A percentile compares a stretch with the other conserved stretches of the same genome.
These are phyloP conservation scores for Clinocottus analis DNA, from an alignment of 2,113 vertebrate genomes.

Conservation along the genomic window DNA sequence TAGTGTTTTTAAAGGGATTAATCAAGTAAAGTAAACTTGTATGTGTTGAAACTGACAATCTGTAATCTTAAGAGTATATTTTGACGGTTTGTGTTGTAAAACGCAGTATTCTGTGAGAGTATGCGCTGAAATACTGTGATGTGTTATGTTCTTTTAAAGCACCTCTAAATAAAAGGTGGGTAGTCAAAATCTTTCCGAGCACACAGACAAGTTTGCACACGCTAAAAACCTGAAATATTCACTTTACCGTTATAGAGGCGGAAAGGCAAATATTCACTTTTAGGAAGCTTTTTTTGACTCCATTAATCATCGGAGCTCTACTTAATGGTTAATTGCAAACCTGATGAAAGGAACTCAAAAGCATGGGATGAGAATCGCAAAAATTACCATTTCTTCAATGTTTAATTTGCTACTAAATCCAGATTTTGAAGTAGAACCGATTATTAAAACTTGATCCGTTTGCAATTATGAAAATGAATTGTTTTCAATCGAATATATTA, in stretches of 20 bases:
- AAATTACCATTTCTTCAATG: not conserved
- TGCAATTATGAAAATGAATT: not conserved
- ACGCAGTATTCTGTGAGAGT: too few relatives aligned
- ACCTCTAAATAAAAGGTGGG: not conserved
- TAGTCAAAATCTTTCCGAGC: not conserved
- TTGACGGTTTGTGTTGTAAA: not conserved
- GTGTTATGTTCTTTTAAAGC: not conserved
- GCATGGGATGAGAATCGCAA: too few relatives aligned
- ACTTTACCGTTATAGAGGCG: not conserved
- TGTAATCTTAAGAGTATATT: not conserved
- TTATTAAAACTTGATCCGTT: not conserved
- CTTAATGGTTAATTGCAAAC: too few relatives aligned
- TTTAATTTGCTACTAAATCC: not conserved
- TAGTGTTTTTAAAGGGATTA: not conserved
- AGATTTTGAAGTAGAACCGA: not conserved
- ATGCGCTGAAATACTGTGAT: not conserved
- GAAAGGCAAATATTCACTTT: not conserved
- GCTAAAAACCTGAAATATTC: not conserved
- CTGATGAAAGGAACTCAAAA: too few relatives aligned
- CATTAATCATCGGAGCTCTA: not conserved
- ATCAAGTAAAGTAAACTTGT: not conserved
- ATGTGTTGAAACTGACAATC: not conserved
- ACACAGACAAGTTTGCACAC: not conserved
- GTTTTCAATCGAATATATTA: too few relatives aligned
- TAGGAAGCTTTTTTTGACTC: not conserved